Conservation (phyloP, 2,113 vertebrate species). For the Hypocryptadius cinnamomeus region DNA sequence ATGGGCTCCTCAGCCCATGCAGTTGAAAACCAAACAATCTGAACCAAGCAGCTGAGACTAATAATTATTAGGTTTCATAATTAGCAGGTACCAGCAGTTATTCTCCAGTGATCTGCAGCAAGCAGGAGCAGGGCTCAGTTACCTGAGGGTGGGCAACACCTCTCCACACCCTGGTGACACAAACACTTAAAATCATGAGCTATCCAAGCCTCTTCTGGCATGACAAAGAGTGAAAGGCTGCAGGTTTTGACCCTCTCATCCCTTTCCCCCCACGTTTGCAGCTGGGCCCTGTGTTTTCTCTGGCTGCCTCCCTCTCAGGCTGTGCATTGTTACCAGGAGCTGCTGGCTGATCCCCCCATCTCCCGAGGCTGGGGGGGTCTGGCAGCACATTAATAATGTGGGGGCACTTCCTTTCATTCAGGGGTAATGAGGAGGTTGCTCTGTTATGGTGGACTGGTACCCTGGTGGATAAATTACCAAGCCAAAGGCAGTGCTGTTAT, state of each 20-base stretch:
- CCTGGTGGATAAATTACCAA: slow-evolving; percentile 2
- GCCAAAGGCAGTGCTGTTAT: slow-evolving; percentile 25
- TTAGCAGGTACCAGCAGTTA: background rate
- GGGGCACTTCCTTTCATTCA: background rate
- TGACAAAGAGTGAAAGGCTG: background rate
- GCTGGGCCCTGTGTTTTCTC: background rate
- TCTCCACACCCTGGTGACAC: background rate
- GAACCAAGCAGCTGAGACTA: background rate
- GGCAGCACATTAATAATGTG: background rate
- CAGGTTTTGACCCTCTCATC: background rate
- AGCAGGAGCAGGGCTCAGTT: background rate
- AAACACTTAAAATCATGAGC: background rate
- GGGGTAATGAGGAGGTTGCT: slow-evolving; percentile 13
- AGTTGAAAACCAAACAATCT: background rate
- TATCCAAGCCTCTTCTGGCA: background rate
- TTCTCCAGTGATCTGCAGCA: background rate
- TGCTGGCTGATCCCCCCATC: background rate
- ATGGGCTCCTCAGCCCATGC: background rate
- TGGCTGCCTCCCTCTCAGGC: background rate
- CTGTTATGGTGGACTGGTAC: background rate
- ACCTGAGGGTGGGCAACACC: background rate
- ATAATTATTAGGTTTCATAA: background rate
- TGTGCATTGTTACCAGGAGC: background rate
- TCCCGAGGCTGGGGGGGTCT: background rate
- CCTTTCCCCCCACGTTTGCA: background rate